A percentile compares a stretch with the other conserved stretches of the same genome.
Evolutionary conservation across 2,113 vertebrate genomes (phyloP).

Genomic region (Alexandromys fortis): DNA sequence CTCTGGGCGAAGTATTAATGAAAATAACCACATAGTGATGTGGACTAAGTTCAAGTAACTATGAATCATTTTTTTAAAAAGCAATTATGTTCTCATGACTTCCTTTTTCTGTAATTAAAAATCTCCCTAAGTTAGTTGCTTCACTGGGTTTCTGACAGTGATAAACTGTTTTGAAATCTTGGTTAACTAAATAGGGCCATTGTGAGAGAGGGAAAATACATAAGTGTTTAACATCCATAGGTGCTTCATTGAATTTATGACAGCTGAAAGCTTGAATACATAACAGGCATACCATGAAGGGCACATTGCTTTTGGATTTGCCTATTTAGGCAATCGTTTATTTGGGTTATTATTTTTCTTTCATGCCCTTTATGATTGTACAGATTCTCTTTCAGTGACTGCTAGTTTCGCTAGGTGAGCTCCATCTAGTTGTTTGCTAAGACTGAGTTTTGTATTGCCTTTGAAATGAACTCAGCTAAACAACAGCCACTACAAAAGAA

Average conservation of each 20-base stretch:
- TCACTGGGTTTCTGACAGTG: slow-evolving; percentile 24
- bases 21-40: background rate
- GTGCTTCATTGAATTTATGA: slow-evolving; percentile 41
- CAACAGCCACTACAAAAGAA: background rate
- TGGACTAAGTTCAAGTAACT: background rate
- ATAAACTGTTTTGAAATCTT: slow-evolving; percentile 52
- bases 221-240: background rate
- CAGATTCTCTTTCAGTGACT: slow-evolving; percentile 30
- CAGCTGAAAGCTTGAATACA: background rate
- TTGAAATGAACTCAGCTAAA: background rate
- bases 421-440: background rate
- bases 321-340: background rate
- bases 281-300: background rate
- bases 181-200: slow-evolving; percentile 46
- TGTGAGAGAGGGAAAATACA: background rate
- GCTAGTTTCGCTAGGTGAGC: background rate
- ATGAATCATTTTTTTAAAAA: background rate
- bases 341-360: slow-evolving; percentile 6
- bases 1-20: background rate
- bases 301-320: background rate
- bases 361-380: slow-evolving; percentile 3
- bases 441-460: background rate
- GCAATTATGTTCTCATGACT: slow-evolving; percentile 20
- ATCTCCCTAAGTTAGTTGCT: background rate
- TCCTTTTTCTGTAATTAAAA: slow-evolving; percentile 53